Evolutionary conservation across 2,888 invertebrate genomes (phyloP).

Genomic region (Synergus umbraculus): DNA sequence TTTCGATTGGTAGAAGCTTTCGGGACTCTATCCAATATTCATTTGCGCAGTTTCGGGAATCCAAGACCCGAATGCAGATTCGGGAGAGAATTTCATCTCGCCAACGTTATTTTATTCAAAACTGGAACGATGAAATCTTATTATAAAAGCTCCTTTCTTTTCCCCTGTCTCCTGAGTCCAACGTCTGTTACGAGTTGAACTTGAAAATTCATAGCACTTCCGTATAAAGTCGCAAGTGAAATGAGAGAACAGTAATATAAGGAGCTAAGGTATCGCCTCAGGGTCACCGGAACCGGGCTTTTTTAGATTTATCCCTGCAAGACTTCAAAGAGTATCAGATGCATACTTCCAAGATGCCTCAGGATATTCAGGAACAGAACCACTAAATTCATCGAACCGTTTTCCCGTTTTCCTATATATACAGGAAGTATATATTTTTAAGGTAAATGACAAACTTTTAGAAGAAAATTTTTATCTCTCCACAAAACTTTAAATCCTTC

Average conservation of each 20-base stretch:
- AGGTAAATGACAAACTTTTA: background rate
- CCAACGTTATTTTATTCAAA: constrained; percentile 31
- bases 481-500: no score
- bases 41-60: constrained; percentile 18
- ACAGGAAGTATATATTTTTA: background rate
- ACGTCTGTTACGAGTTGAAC: constrained; percentile 20
- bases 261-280: background rate
- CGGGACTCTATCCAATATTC: constrained; percentile 23
- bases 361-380: constrained; percentile 7
- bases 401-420: background rate
- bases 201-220: constrained; percentile 30
- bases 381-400: background rate
- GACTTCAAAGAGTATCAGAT: constrained; percentile 9
- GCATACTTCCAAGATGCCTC: constrained; percentile 2
- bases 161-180: background rate
- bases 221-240: constrained; percentile 7
- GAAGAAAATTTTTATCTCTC: no score
- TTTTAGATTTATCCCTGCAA: background rate
- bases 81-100: background rate
- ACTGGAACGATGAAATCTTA: constrained; percentile 27
- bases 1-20: constrained; percentile 27
- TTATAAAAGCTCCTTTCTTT: constrained; percentile 2
- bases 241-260: background rate
- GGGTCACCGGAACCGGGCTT: background rate
- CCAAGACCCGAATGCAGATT: constrained; percentile 24